Base-by-base conservation (phyloP, 1,140 invertebrate species). In the Drosophila kikkawai region DNA sequence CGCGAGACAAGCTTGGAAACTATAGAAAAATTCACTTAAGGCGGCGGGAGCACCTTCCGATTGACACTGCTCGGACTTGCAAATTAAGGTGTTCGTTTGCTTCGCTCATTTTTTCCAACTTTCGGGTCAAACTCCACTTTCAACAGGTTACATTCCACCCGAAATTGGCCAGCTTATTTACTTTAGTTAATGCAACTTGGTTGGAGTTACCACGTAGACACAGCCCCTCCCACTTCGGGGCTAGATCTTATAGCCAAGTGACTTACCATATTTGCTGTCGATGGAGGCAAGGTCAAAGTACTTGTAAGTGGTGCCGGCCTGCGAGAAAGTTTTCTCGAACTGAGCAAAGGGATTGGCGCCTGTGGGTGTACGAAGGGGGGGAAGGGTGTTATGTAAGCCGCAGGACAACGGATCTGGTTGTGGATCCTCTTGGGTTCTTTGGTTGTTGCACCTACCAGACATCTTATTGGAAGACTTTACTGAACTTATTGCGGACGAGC, bases 241-340 rank as follows among this genome's bases (percentile, higher is more conserved):
- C 13, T 1, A 26, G 22, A 73, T 36, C 51, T 41, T 29, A 29
- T 13, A 39, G 19, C 22, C 45, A 84, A 94, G 22, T 95, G 94
- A 98, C 97, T 95, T 94, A 98, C 97, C 95, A 95, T 97, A 98
- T 94, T 96, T 95, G 66, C 94, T 91, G 84, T 96, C 94, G 91
- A 97, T 93, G 48, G 93, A 80, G 32, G 94, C 85, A 36, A 98
- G 81, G 93, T 98, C 96, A 93, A 95, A 98, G 91, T 96, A 98
- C 66, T 95, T 95, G 82, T 94, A 97, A 3, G 94, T 93, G 48
- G 95, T 95, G 1, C 95, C 96, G 74, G 94, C 94, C 34, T 97
- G 92, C 5, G 93, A 93, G 32, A 98, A 91, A 3, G 94, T 94
- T 91, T 97, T 96, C 59, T 97, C 79, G 29, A 95, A 93, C 47